Evolutionary conservation across 23 tunicate species (phyloP).

Genomic region (Trididemnum miniatum): DNA sequence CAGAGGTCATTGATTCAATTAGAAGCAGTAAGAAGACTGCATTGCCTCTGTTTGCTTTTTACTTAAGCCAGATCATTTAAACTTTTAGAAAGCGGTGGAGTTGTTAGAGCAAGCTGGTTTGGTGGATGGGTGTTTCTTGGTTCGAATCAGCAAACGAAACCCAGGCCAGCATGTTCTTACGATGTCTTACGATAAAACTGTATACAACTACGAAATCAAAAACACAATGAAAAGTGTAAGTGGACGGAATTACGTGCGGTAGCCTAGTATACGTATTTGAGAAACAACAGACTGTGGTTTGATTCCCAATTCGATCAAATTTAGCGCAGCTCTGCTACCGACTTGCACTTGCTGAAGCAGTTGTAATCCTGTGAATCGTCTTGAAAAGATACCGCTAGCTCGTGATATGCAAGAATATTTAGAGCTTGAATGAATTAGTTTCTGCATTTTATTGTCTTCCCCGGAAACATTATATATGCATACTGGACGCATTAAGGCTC

Average conservation of each 20-base stretch:
- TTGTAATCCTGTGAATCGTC: too few species aligned
- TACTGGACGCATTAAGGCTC: too few species aligned
- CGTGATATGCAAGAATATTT: too few species aligned
- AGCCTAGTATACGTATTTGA: too few species aligned
- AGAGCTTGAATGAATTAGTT: too few species aligned
- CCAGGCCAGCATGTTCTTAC: slow-evolving; percentile 94
- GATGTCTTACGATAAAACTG: slow-evolving; percentile 76
- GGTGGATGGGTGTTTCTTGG: slow-evolving; percentile 80
- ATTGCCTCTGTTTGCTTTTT: not conserved
- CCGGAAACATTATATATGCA: too few species aligned
- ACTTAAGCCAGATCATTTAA: not conserved
- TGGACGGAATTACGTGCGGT: not conserved
- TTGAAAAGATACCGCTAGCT: too few species aligned
- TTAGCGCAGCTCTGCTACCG: too few species aligned
- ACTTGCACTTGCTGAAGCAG: too few species aligned
- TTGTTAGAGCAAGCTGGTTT: slow-evolving; percentile 64
- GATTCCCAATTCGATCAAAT: too few species aligned
- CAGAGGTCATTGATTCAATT: not conserved
- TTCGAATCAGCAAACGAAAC: slow-evolving; percentile 79
- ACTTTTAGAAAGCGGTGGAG: slow-evolving; percentile 84
- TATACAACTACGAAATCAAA: slow-evolving; percentile 92
- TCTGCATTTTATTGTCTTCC: too few species aligned
- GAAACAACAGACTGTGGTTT: too few species aligned
- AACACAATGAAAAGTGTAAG: slow-evolving; percentile 33
- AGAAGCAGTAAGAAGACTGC: not conserved